These are phyloP conservation scores for Tor tambroides DNA, from an alignment of 2,113 vertebrate species.

Conservation along the genomic window DNA sequence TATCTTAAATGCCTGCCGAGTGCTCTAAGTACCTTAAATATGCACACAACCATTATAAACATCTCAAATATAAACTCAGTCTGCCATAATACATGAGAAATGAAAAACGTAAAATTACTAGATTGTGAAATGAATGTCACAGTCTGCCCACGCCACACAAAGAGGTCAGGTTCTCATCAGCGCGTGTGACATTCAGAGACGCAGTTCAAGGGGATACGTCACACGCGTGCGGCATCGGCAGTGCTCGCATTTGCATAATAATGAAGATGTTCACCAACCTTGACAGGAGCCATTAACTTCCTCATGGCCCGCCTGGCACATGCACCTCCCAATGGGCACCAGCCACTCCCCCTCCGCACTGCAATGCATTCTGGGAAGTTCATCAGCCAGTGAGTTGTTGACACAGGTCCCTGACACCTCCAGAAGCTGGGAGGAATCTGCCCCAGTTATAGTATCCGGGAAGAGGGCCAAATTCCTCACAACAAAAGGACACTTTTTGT, in stretches of 20 bases:
- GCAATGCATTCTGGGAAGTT: conserved; percentile 97
- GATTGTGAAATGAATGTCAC: no score
- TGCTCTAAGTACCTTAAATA: no score
- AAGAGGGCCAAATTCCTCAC: conserved; percentile 91
- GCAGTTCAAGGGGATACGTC: no score
- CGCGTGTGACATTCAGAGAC: no score
- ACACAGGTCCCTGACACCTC: conserved; percentile 90
- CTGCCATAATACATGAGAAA: no score
- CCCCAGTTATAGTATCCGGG: conserved; percentile 91
- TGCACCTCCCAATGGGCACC: conserved; percentile 96
- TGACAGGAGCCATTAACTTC: conserved; percentile 93
- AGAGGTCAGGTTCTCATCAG: no score
- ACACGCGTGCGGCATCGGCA: no score
- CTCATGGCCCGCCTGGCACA: conserved; percentile 92
- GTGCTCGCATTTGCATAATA: background rate
- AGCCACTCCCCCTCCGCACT: conserved; percentile 98
- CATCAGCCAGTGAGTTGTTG: conserved; percentile 89
- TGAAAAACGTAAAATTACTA: no score
- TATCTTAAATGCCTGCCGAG: no score
- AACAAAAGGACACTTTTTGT: conserved; percentile 91
- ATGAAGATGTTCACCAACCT: conserved; percentile 80
- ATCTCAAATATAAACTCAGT: no score
- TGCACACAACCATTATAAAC: no score
- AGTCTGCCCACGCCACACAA: no score
- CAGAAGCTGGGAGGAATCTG: conserved; percentile 92